Percentiles rank a stretch among this genome's conserved stretches.
Conservation (phyloP, 2,113 vertebrate species). For the Corythaeola cristata region DNA sequence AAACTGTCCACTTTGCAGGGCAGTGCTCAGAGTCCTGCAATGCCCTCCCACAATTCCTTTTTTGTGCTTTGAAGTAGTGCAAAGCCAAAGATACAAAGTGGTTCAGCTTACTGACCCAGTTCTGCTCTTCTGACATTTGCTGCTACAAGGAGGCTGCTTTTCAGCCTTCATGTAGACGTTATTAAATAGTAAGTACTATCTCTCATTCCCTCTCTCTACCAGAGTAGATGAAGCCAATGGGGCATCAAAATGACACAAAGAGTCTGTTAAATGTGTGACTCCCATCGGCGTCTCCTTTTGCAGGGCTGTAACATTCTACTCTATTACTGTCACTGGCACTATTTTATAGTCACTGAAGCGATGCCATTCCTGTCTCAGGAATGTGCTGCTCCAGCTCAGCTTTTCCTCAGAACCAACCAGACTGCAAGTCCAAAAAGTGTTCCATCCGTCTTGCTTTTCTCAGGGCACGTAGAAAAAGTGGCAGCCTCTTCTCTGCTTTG, state of each 20-base stretch:
- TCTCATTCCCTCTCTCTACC: not conserved
- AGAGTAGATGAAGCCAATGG: slow-evolving; percentile 14
- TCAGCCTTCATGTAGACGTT: not conserved
- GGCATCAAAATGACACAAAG: slow-evolving; percentile 29
- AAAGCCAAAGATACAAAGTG: not conserved
- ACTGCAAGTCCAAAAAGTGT: not conserved
- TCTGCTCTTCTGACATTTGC: slow-evolving; percentile 44
- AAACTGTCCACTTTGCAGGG: not conserved
- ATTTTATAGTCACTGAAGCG: not conserved
- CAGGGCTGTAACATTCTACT: not conserved
- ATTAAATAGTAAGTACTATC: not conserved
- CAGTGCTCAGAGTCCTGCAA: not conserved
- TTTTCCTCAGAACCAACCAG: not conserved
- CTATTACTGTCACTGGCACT: not conserved
- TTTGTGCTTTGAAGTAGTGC: not conserved
- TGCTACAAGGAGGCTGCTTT: not conserved
- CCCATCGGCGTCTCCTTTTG: not conserved
- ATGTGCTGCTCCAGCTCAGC: not conserved
- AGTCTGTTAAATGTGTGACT: not conserved
- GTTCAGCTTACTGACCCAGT: slow-evolving; percentile 2
- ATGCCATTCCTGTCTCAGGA: not conserved
- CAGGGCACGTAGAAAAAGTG: not conserved
- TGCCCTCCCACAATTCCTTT: not conserved
- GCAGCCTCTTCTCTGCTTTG: not conserved
- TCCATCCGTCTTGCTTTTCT: not conserved